A percentile compares a stretch with the other conserved stretches of the same genome.
phyloP scores from a whole-genome alignment of 2,888 invertebrate genomes.

The Aradus depressus region DNA sequence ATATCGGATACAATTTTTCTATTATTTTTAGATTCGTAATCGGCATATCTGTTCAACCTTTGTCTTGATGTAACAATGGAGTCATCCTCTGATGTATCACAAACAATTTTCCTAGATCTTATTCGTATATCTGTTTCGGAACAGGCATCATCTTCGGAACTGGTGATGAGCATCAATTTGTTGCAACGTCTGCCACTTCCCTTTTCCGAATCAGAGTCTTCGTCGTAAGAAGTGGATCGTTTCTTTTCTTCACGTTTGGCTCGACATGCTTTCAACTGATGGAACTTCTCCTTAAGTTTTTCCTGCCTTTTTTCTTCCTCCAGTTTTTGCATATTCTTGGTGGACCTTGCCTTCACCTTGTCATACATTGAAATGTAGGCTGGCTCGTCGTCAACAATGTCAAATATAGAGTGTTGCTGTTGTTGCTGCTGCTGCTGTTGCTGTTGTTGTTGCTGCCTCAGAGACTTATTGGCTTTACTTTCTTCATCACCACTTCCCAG shows the following conservation, averaged over 20 bases:
- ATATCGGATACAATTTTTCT: constrained; percentile 59
- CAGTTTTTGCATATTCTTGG: constrained; percentile 86
- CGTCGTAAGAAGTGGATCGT: constrained; percentile 77
- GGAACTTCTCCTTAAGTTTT: constrained; percentile 81
- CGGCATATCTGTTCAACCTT: constrained; percentile 12
- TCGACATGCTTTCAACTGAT: constrained; percentile 73
- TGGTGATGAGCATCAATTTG: constrained; percentile 40
- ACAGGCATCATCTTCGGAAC: constrained; percentile 46
- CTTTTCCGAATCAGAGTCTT: constrained; percentile 60
- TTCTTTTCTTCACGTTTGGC: constrained; percentile 83
- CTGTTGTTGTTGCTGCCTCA: no score
- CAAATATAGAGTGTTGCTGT: constrained; percentile 76
- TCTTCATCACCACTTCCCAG: constrained; percentile 33
- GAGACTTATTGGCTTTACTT: constrained; percentile 42
- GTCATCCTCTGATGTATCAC: constrained; percentile 64
- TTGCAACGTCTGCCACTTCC: constrained; percentile 41
- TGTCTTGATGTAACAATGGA: constrained; percentile 32
- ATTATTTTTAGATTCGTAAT: constrained; percentile 16
- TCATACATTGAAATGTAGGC: constrained; percentile 96
- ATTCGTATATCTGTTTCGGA: constrained; percentile 31
- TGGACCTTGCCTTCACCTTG: constrained; percentile 87
- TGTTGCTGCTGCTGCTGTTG: no score
- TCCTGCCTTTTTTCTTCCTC: constrained; percentile 77
- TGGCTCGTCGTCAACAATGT: constrained; percentile 78
- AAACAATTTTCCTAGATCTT: constrained; percentile 44